Base-by-base conservation (phyloP, 2,888 invertebrate genomes). In the Amiota minor region DNA sequence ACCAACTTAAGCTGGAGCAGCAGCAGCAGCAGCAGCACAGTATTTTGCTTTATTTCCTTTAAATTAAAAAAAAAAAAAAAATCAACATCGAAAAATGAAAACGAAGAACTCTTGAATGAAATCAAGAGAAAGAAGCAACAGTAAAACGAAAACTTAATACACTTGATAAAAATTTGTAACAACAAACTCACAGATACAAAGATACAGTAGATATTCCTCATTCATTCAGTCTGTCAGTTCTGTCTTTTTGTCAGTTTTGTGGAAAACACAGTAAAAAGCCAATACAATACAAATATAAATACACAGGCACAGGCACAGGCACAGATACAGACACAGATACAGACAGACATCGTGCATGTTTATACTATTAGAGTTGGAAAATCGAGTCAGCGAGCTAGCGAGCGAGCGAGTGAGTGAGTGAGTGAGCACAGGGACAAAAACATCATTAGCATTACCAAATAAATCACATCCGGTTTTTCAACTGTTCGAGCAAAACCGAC, bases 391-490 rank as follows among this genome's bases (percentile, higher is more conserved):
- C 18, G 23, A 18, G 20, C 16, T 10, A 56, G 59, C 59, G 12
- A 20, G 62, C 45, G 62, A 9, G 6, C 11, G n/a, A 62, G 62
- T 10, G 23, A 18, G 20, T 3, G 18, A 56, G 59, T 20, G 12
- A 20, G 62, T 62, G 62, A 9, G 6, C 11, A 69, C 69, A 75
- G 45, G 59, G 71, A 83, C 81, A 86, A 82, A 83, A 84, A 83
- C 87, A 86, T 85, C 86, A 86, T 84, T 84, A 85, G 85, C 86
- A 86, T 86, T 82, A 84, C 85, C 86, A 85, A 84, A 85, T 86
- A 85, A 85, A 85, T 85, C 85, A 86, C 85, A 86, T 86, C 85
- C 87, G 87, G 35, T 81, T 86, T 83, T 85, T 85, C 86, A 86
- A 84, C 86, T 78, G 80, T 79, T 80, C 70, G 70, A 72, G 72